Evolutionary conservation across 2,888 invertebrate species (phyloP), one percentile per base, ranked within the genome.

Genomic region (Oxystoma pomonae): DNA sequence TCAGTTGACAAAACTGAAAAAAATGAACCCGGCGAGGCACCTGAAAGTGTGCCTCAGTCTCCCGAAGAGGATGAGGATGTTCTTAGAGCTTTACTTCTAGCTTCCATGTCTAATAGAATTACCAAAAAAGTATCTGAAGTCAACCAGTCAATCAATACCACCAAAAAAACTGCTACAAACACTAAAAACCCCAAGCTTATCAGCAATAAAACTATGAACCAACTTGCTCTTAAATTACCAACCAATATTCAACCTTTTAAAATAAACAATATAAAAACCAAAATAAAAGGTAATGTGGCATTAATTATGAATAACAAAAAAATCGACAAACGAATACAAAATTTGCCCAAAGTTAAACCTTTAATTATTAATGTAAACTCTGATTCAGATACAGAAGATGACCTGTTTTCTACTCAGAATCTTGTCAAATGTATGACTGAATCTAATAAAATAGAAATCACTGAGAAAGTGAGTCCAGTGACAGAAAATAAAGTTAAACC

Each of bases 41-140:
- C 3, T 35, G 53, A 53, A 53, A 53, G 22, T 55, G 64, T 58
- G 22, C 64, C 69, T 53, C 64, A 64, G 16, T 64, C 65, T 18
- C 65, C 65, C 50, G 86, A 86, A 58, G 86, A 87, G 71, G 86
- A 87, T 74, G 85, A 85, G 74, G 86, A 86, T 75, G 80, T 86
- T 59, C 78, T 87, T 66, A 77, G 87, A 67, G 86, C 86, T 35
- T 82, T 84, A 75, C 74, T 87, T 61, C 77, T 87, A 68, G 85
- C 84, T 59, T 85, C 86, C 2, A 80, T 87, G 67, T 84, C 84
- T 62, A 85, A 84, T 75, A 86, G 84, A 75, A 80, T 85, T 61
- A 82, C 83, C 58, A 71, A 68, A 59, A 67, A 63, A 49, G 22
- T 53, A 7, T 7, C 16, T 9, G 53, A 17, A 7, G 53, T n/a